phyloP scores from a whole-genome alignment of 2,797 vertebrate genomes.

The Parambassis ranga region DNA sequence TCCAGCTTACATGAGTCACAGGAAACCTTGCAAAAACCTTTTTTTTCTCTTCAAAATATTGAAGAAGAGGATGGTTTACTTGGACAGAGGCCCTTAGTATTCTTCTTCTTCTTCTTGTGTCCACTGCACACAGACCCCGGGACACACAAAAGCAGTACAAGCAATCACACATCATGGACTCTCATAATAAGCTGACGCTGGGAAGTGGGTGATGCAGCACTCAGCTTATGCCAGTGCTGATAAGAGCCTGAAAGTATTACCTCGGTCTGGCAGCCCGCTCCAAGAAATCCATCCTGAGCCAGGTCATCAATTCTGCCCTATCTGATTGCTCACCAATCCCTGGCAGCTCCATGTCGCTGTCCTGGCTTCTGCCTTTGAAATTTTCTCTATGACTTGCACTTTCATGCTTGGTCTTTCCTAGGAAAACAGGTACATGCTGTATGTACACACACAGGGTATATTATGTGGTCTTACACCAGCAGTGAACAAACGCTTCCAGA shows the following conservation, averaged over 20 bases:
- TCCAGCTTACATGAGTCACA: constrained; percentile 46
- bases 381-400: constrained; percentile 80
- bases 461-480: constrained; percentile 23
- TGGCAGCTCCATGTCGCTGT: constrained; percentile 77
- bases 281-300: constrained; percentile 83
- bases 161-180: constrained; percentile 81
- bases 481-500: neutral
- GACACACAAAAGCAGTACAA: constrained; percentile 74
- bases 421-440: constrained; percentile 40
- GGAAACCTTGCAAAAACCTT: constrained; percentile 50
- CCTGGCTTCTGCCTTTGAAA: constrained; percentile 75
- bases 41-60: constrained; percentile 39
- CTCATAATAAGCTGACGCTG: constrained; percentile 82
- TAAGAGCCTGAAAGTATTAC: constrained; percentile 83
- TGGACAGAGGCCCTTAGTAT: constrained; percentile 36
- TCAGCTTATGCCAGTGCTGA: constrained; percentile 82
- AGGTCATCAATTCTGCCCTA: constrained; percentile 84
- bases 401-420: constrained; percentile 66
- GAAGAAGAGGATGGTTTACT: constrained; percentile 31
- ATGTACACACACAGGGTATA: constrained; percentile 20
- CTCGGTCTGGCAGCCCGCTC: constrained; percentile 79
- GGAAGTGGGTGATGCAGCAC: constrained; percentile 83
- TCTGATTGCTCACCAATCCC: constrained; percentile 82
- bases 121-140: constrained; percentile 44
- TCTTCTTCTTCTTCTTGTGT: constrained; percentile 43